Conservation (phyloP, 2,888 invertebrate species). For the Sceliomorpha sp. region DNA sequence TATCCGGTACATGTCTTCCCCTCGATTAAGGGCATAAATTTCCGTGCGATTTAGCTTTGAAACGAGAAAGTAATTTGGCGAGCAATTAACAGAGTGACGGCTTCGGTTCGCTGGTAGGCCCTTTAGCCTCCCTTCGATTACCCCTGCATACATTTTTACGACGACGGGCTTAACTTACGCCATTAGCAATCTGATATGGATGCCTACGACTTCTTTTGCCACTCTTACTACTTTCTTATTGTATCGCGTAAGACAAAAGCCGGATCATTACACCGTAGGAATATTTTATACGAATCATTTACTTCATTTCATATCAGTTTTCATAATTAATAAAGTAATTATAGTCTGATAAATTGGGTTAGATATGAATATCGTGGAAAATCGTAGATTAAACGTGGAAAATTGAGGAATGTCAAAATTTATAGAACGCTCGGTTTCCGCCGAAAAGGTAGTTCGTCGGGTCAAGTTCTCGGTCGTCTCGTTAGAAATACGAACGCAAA, state of each 20-base stretch:
- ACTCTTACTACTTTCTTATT: conserved; percentile 41
- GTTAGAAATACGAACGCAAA: conserved; percentile 73
- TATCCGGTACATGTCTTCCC: conserved; percentile 44
- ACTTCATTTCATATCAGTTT: too few species aligned
- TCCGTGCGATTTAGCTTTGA: conserved; percentile 60
- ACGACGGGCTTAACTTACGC: conserved; percentile 68
- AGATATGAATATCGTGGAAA: too few species aligned
- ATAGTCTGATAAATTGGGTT: too few species aligned
- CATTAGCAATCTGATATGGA: conserved; percentile 76
- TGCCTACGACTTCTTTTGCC: conserved; percentile 33
- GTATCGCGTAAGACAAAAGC: conserved; percentile 2
- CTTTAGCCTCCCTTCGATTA: conserved; percentile 71
- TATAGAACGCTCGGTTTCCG: conserved; percentile 15
- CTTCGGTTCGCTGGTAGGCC: conserved; percentile 58
- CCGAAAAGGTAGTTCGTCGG: conserved; percentile 53
- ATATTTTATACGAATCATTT: too few species aligned
- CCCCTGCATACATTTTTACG: conserved; percentile 72
- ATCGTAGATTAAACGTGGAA: too few species aligned
- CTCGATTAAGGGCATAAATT: conserved; percentile 64
- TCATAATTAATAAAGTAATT: too few species aligned
- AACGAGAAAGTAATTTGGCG: conserved; percentile 65
- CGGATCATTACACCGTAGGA: too few species aligned
- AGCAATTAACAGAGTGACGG: conserved; percentile 67
- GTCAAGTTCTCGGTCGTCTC: conserved; percentile 78
- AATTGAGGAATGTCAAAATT: conserved; percentile 23